Evolutionary conservation across 2,888 invertebrate species (phyloP).

Genomic region (Griposia aprilina): DNA sequence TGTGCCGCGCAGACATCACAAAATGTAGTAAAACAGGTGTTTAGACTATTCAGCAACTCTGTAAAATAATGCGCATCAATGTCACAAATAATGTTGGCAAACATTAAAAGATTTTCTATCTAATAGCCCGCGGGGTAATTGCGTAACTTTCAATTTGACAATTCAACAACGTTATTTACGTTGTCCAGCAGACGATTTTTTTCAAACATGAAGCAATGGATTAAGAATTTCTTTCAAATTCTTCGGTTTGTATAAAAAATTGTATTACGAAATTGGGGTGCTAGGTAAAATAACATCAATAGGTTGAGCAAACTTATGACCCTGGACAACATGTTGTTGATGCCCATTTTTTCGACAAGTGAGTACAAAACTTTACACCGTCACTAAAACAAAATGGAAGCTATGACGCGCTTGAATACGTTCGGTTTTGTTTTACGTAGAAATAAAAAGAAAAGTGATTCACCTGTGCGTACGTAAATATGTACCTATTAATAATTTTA

Average conservation of each 20-base stretch:
- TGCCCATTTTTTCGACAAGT: constrained; percentile 9
- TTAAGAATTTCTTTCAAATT: background rate
- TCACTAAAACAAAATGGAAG: constrained; percentile 53
- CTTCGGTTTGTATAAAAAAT: background rate
- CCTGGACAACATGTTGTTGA: background rate
- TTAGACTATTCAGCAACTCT: constrained; percentile 21
- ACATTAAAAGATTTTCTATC: constrained; percentile 17
- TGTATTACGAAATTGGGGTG: background rate
- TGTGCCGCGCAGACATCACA: background rate
- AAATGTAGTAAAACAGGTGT: constrained; percentile 43
- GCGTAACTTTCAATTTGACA: background rate
- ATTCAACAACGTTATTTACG: background rate
- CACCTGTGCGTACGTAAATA: constrained; percentile 41
- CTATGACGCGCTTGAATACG: constrained; percentile 50
- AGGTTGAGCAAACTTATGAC: background rate
- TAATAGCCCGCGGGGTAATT: background rate
- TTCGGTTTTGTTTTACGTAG: constrained; percentile 55
- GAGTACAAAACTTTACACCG: constrained; percentile 33
- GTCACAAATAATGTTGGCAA: constrained; percentile 33
- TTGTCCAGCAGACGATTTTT: background rate
- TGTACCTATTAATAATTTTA: constrained; percentile 9
- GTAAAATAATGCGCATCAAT: constrained; percentile 35
- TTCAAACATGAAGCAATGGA: background rate
- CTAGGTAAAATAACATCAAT: background rate
- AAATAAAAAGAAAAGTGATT: constrained; percentile 51